phyloP scores from a whole-genome alignment of 2,113 vertebrate genomes.

The Dicentrarchus labrax region DNA sequence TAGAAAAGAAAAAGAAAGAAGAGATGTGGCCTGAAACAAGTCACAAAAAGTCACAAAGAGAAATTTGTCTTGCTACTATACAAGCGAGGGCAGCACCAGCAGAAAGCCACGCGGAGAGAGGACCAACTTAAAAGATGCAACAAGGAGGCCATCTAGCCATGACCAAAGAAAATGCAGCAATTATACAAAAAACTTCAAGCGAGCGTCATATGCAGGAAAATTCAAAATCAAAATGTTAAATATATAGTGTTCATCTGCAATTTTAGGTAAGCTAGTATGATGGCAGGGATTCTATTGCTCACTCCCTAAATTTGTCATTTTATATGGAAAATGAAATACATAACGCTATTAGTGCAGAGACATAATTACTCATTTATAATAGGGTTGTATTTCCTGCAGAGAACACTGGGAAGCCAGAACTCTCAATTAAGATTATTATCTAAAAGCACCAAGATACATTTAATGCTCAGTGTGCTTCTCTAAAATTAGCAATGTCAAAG shows the following conservation, averaged over 20 bases:
- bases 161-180: slow-evolving; percentile 46
- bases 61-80: slow-evolving; percentile 48
- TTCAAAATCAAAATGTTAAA: slow-evolving; percentile 35
- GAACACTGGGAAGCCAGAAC: slow-evolving; percentile 44
- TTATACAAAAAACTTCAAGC: slow-evolving; percentile 44
- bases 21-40: slow-evolving; percentile 74
- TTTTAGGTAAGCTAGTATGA: not conserved
- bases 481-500: slow-evolving; percentile 46
- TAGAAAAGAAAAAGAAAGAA: slow-evolving; percentile 69
- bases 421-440: slow-evolving; percentile 67
- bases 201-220: slow-evolving; percentile 39
- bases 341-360: slow-evolving; percentile 1
- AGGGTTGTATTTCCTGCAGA: slow-evolving; percentile 32
- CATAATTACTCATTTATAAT: slow-evolving; percentile 46
- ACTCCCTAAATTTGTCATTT: slow-evolving; percentile 3
- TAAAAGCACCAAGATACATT: slow-evolving; percentile 59
- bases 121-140: slow-evolving; percentile 61
- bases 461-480: slow-evolving; percentile 38
- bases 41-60: slow-evolving; percentile 54
- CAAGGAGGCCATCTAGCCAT: slow-evolving; percentile 39
- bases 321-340: slow-evolving; percentile 22
- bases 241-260: not conserved
- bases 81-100: slow-evolving; percentile 56
- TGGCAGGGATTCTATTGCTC: not conserved
- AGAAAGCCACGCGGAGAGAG: slow-evolving; percentile 41